Percentiles rank a stretch among this genome's conserved stretches.
These are phyloP conservation scores for Elysia crispata DNA, from an alignment of 2,888 invertebrate genomes.

Conservation along the genomic window DNA sequence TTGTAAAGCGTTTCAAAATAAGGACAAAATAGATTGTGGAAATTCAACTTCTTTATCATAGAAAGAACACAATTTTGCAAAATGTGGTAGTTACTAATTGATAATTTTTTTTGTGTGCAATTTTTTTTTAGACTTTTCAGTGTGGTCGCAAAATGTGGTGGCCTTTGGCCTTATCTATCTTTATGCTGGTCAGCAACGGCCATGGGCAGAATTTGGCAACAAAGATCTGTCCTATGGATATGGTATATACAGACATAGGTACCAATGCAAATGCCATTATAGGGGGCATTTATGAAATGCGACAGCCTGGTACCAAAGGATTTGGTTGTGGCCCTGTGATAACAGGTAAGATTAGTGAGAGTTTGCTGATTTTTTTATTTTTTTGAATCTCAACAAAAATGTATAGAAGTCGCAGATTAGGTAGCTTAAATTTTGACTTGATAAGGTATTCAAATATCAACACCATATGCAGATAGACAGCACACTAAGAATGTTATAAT, in stretches of 20 bases:
- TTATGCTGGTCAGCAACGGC: slow-evolving; percentile 47
- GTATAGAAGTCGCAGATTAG: too few relatives aligned
- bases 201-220: slow-evolving; percentile 55
- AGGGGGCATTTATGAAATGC: slow-evolving; percentile 63
- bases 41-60: too few relatives aligned
- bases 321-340: slow-evolving; percentile 61
- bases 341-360: slow-evolving; percentile 56
- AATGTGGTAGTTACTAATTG: neutral
- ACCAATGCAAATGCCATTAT: slow-evolving; percentile 60
- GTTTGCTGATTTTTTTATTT: too few relatives aligned
- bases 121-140: neutral
- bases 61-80: neutral
- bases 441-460: too few relatives aligned
- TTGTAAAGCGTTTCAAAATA: too few relatives aligned
- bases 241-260: slow-evolving; percentile 54
- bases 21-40: too few relatives aligned
- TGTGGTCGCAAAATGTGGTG: slow-evolving; percentile 52
- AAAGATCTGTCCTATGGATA: slow-evolving; percentile 59
- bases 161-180: slow-evolving; percentile 43
- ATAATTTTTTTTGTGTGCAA: neutral
- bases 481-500: too few relatives aligned
- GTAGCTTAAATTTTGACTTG: too few relatives aligned
- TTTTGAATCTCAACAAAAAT: too few relatives aligned
- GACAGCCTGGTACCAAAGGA: slow-evolving; percentile 52
- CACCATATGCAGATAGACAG: too few relatives aligned